A percentile compares a stretch with the other conserved stretches of the same genome.
Evolutionary conservation across 2,888 invertebrate genomes (phyloP).

Genomic region (Eubasilissa splendida): DNA sequence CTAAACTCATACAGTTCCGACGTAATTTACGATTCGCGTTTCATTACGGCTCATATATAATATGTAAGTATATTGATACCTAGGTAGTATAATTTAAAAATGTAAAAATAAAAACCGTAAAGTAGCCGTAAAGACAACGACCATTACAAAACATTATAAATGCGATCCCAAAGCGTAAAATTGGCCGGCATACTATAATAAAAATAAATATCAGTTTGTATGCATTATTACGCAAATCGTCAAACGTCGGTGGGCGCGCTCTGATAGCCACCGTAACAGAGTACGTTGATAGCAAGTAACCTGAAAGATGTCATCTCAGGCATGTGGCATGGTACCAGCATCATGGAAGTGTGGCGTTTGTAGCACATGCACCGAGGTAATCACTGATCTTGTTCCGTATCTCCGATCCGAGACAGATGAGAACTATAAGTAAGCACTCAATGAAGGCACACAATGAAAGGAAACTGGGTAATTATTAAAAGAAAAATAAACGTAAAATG

Average conservation of each 20-base stretch:
- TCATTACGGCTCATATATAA: too few relatives aligned
- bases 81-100: too few relatives aligned
- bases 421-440: too few relatives aligned
- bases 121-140: neutral
- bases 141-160: neutral
- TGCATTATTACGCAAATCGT: constrained; percentile 42
- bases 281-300: neutral
- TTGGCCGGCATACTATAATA: neutral
- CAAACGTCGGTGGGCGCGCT: constrained; percentile 33
- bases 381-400: constrained; percentile 4
- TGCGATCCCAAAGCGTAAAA: neutral
- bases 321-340: neutral
- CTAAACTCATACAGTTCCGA: too few relatives aligned
- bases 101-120: too few relatives aligned
- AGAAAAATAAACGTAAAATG: too few relatives aligned
- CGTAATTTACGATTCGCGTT: too few relatives aligned
- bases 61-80: too few relatives aligned
- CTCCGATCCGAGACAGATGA: too few relatives aligned
- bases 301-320: constrained; percentile 21
- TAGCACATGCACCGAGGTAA: neutral
- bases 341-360: neutral
- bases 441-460: too few relatives aligned
- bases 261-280: constrained; percentile 36
- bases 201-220: neutral
- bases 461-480: too few relatives aligned